These are phyloP conservation scores for Sphecodes monilicornis DNA, from an alignment of 2,888 invertebrate species.

Conservation along the genomic window DNA sequence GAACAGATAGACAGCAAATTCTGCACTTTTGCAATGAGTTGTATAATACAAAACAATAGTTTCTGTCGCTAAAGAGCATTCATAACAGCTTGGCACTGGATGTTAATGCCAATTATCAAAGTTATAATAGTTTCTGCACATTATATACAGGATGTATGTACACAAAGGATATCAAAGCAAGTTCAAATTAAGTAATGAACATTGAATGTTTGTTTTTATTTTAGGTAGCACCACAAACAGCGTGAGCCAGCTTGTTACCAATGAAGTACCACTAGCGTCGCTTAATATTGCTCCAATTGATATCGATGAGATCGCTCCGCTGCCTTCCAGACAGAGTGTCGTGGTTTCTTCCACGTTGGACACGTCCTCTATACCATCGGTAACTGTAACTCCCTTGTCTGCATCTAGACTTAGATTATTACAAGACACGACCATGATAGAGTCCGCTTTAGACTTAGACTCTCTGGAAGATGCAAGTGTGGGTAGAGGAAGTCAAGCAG, in stretches of 20 bases:
- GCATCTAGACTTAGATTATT: constrained; percentile 91
- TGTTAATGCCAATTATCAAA: constrained; percentile 60
- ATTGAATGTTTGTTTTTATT: constrained; percentile 75
- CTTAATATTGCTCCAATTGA: constrained; percentile 84
- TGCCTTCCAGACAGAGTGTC: constrained; percentile 82
- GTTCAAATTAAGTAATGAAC: constrained; percentile 34
- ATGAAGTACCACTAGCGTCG: constrained; percentile 87
- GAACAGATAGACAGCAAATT: constrained; percentile 51
- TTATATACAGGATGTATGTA: constrained; percentile 39
- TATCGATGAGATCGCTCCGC: constrained; percentile 83
- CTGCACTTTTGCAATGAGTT: constrained; percentile 61
- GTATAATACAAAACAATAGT: constrained; percentile 42
- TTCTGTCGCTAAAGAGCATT: constrained; percentile 47
- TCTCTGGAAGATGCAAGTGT: constrained; percentile 92
- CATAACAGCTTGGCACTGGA: constrained; percentile 53
- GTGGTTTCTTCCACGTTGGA: constrained; percentile 74
- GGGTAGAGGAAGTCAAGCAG: constrained; percentile 89
- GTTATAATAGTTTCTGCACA: constrained; percentile 52
- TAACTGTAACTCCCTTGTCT: constrained; percentile 81
- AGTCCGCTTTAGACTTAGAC: constrained; percentile 95
- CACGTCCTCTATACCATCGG: constrained; percentile 77
- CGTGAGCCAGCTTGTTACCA: constrained; percentile 88
- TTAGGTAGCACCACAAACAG: constrained; percentile 89
- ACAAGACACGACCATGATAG: constrained; percentile 96
- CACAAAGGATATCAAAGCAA: background rate